These are phyloP conservation scores for Oxygymnocypris stewartii DNA, from an alignment of 2,113 vertebrate species.

Conservation along the genomic window DNA sequence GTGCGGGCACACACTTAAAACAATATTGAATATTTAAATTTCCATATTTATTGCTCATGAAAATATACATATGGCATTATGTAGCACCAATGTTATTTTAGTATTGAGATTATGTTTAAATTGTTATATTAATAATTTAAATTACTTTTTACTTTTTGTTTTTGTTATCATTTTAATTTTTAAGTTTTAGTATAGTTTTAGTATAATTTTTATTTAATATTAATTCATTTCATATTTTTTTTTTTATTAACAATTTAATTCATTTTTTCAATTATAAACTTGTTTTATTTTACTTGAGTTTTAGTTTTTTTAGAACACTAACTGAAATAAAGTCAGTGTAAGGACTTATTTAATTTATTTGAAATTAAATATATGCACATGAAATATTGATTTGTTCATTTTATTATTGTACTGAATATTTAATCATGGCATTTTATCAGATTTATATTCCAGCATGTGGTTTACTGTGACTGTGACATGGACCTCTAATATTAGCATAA, in stretches of 20 bases:
- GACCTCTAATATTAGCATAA: constrained; percentile 16
- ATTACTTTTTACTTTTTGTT: not conserved
- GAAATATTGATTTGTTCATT: no score
- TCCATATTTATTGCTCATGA: not conserved
- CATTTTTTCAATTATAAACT: no score
- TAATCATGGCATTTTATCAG: not conserved
- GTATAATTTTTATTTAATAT: not conserved
- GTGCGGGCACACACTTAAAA: not conserved
- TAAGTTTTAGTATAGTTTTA: not conserved
- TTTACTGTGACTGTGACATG: constrained; percentile 3
- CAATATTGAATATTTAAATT: not conserved
- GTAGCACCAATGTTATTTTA: not conserved
- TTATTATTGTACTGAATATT: not conserved
- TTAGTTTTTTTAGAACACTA: no score
- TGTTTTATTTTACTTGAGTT: no score
- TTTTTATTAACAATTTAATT: no score
- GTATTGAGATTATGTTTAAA: not conserved
- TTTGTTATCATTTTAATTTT: not conserved
- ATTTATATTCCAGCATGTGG: not conserved
- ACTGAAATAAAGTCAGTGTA: no score
- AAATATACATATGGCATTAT: not conserved
- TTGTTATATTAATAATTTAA: not conserved
- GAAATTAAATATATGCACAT: not conserved
- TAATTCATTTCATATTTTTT: not conserved
- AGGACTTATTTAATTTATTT: no score